Conservation (phyloP, 92 coral and sea anemone species). For the Chrysogorgia sp. region DNA sequence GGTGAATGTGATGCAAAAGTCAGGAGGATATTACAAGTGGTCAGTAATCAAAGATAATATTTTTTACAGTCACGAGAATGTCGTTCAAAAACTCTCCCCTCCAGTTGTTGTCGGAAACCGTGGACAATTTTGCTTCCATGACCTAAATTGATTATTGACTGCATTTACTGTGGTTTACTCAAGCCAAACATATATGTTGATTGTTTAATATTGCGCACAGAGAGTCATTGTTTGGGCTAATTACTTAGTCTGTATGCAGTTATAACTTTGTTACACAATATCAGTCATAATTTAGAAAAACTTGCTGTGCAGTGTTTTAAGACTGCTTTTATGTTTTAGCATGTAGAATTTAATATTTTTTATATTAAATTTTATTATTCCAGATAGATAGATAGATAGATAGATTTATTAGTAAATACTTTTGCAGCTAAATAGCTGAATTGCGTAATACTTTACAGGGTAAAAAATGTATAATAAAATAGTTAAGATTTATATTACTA, state of each 20-base stretch:
- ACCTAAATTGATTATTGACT: background rate
- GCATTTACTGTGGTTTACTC: too few species aligned
- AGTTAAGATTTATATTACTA: too few species aligned
- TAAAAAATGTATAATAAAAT: too few species aligned
- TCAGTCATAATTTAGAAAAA: too few species aligned
- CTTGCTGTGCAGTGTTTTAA: background rate
- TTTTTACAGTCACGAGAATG: conserved; percentile 19
- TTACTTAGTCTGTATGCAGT: too few species aligned
- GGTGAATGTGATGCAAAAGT: conserved; percentile 32
- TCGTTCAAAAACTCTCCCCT: conserved; percentile 22
- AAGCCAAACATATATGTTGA: too few species aligned
- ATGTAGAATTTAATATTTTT: background rate
- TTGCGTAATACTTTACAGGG: too few species aligned
- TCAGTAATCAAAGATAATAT: conserved; percentile 12
- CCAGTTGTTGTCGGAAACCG: conserved; percentile 28
- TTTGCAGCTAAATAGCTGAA: too few species aligned
- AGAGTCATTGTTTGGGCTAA: too few species aligned
- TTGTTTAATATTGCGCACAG: too few species aligned
- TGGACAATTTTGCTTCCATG: conserved; percentile 28
- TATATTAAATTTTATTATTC: background rate
- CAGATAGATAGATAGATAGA: background rate
- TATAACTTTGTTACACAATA: too few species aligned
- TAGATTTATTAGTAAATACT: too few species aligned
- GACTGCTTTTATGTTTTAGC: background rate
- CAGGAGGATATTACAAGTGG: conserved; percentile 31